Evolutionary conservation across 2,888 invertebrate genomes (phyloP).

Genomic region (Ceriagrion tenellum): DNA sequence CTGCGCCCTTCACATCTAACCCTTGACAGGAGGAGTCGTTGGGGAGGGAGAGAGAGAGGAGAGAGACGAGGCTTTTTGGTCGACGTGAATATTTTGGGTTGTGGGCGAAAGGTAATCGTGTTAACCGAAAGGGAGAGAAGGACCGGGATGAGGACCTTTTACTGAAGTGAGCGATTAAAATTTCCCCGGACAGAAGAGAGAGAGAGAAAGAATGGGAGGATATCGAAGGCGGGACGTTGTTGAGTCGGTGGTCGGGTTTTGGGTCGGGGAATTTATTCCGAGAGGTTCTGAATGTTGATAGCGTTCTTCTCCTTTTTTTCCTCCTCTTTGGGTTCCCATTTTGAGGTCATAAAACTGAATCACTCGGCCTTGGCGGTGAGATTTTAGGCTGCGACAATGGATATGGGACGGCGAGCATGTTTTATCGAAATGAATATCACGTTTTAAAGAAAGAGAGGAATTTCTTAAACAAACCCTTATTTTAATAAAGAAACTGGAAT

Average conservation of each 20-base stretch:
- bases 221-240: neutral
- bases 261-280: neutral
- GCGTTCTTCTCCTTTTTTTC: neutral
- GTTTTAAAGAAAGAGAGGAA: too few species aligned
- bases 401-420: neutral
- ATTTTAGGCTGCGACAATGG: neutral
- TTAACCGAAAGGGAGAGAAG: neutral
- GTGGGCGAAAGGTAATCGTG: neutral
- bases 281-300: neutral
- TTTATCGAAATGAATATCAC: neutral
- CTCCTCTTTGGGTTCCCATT: neutral
- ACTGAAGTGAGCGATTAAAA: conserved; percentile 4
- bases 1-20: neutral
- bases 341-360: neutral
- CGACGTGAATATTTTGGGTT: neutral
- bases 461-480: too few species aligned
- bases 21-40: neutral
- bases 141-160: neutral
- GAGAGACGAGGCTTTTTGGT: neutral
- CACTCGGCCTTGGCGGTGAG: neutral
- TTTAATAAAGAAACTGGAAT: too few species aligned
- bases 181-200: neutral
- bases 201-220: neutral
- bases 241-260: neutral
- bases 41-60: neutral